Base-by-base conservation (phyloP, 2,888 invertebrate genomes). In the Bimastos eiseni region DNA sequence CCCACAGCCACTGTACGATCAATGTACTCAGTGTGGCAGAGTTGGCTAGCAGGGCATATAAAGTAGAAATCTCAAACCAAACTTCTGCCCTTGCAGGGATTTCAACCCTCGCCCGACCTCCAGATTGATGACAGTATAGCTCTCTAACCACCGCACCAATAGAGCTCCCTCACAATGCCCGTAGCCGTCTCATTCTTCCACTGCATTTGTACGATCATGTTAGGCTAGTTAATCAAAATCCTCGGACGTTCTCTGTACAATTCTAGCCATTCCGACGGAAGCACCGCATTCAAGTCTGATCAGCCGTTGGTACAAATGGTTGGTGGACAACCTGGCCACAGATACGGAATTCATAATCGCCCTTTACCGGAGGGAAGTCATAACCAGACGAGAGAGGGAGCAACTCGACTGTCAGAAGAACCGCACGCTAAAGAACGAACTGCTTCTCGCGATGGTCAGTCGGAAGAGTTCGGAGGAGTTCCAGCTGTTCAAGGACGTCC, bases 301-400 rank as follows among this genome's bases (percentile, higher is more conserved):
- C 86, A 37, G 34, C 17, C 86, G 86, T 36, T 37, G 37, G 86
- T 86, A 86, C 86, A 86, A 86, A 34, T 86, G 86, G 86, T 15
- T 86, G 37, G 37, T 15, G 86, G 86, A 86, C 15, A 86, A 86
- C 86, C 34, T 86, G 21, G 36, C 8, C 86, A 37, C 86, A 37
- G 86, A 86, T 19, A 86, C 21, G 36, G 37, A 37, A 5, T 19
- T 86, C 21, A 86, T 86, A 19, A 33, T 86, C 36, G 86, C 86
- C 86, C 86, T 86, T 36, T 86, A 86, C 36, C 86, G 86, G 34
- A 86, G 37, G 24, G 86, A 86, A 19, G 36, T 36, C 34, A 34
- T 86, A 37, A 86, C 86, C 21, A 86, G 37, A 37, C 34, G 86
- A 2, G 86, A 86, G 34, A 30, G 86, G 37, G 86, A 86, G 37